Percentiles rank a stretch among this genome's conserved stretches.
phyloP scores from a whole-genome alignment of 2,797 vertebrate genomes.

The Stomatorhinus walkeri region DNA sequence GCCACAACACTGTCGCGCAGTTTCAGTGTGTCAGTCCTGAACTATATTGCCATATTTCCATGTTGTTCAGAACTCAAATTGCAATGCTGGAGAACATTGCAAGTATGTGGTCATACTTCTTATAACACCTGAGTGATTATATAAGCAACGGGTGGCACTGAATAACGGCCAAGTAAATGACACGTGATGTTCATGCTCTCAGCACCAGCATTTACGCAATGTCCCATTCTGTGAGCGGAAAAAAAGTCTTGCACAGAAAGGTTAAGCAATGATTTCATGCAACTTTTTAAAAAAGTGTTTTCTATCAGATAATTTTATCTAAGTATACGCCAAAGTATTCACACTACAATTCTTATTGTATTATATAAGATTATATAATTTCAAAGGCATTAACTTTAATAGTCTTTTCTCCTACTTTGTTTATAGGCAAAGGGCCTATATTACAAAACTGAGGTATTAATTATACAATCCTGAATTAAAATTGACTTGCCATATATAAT shows the following conservation, averaged over 20 bases:
- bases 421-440: background rate
- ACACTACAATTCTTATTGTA: background rate
- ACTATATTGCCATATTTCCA: background rate
- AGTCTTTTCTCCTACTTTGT: background rate
- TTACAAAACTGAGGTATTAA: background rate
- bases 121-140: background rate
- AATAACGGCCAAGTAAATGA: background rate
- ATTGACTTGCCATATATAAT: background rate
- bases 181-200: background rate
- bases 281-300: background rate
- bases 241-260: background rate
- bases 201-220: background rate
- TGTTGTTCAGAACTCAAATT: conserved; percentile 2
- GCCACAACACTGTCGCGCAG: conserved; percentile 23
- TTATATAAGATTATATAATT: background rate
- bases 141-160: background rate
- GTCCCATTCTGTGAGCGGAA: background rate
- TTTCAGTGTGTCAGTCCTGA: background rate
- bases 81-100: background rate
- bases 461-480: background rate
- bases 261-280: background rate
- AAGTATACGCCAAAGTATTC: background rate
- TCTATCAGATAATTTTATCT: background rate
- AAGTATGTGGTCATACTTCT: background rate
- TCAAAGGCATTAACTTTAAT: background rate